A percentile compares a stretch with the other conserved stretches of the same genome.
phyloP scores from a whole-genome alignment of 2,888 invertebrate species.

The Stenotaenia linearis region DNA sequence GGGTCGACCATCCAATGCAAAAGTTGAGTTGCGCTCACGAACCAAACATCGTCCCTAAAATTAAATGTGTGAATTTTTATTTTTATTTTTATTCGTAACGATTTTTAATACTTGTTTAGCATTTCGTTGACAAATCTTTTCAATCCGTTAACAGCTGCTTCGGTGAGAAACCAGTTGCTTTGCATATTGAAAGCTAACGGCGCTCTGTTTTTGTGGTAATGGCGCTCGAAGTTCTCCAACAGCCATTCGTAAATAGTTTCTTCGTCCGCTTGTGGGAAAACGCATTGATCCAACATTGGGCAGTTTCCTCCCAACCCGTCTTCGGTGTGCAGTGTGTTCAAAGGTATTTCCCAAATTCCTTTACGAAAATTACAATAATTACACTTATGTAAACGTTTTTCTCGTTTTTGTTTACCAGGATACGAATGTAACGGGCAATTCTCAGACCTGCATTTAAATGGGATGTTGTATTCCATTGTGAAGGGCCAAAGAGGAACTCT shows the following conservation, averaged over 20 bases:
- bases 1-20: constrained; percentile 87
- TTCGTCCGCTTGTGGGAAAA: constrained; percentile 75
- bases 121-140: constrained; percentile 82
- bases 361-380: not conserved
- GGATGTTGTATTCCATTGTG: constrained; percentile 85
- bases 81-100: no score
- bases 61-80: no score
- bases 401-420: constrained; percentile 58
- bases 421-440: constrained; percentile 86
- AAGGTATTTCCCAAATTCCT: constrained; percentile 87
- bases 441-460: constrained; percentile 86
- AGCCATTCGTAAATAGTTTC: constrained; percentile 66
- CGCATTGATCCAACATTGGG: constrained; percentile 86
- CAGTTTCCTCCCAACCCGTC: constrained; percentile 86
- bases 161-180: constrained; percentile 90
- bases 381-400: not conserved
- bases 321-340: constrained; percentile 83
- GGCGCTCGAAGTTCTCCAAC: constrained; percentile 76
- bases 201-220: constrained; percentile 53
- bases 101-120: constrained; percentile 62
- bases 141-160: constrained; percentile 71
- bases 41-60: constrained; percentile 74
- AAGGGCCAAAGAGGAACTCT: constrained; percentile 86
- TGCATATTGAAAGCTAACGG: constrained; percentile 54
- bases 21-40: constrained; percentile 80